Evolutionary conservation across 2,888 invertebrate genomes (phyloP).

Genomic region (Amiota mariae): DNA sequence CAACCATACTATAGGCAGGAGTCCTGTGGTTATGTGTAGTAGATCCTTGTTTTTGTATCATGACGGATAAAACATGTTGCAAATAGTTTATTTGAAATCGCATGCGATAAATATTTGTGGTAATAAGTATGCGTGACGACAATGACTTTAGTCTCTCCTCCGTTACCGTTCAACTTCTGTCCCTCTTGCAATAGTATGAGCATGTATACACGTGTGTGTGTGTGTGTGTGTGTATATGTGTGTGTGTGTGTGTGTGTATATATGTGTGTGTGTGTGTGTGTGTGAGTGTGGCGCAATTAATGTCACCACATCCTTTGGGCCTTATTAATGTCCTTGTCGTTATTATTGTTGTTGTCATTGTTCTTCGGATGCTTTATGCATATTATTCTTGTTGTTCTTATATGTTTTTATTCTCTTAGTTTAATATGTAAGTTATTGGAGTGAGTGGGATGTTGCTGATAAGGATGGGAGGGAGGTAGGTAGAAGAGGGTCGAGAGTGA

Average conservation of each 20-base stretch:
- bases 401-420: no score
- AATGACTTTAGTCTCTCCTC: no score
- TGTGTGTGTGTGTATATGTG: slow-evolving; percentile 38
- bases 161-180: no score
- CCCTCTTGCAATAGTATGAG: not conserved
- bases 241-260: slow-evolving; percentile 16
- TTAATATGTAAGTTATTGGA: no score
- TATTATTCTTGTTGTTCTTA: slow-evolving; percentile 29
- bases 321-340: slow-evolving; percentile 63
- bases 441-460: no score
- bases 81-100: slow-evolving; percentile 56
- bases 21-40: not conserved
- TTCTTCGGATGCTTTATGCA: slow-evolving; percentile 29
- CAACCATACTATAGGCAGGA: slow-evolving; percentile 14
- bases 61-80: slow-evolving; percentile 66
- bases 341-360: slow-evolving; percentile 37
- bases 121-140: slow-evolving; percentile 52
- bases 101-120: slow-evolving; percentile 67
- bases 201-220: no score
- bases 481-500: slow-evolving; percentile 20
- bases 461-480: slow-evolving; percentile 10
- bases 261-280: slow-evolving; percentile 36
- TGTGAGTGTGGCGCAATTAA: slow-evolving; percentile 56
- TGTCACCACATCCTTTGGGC: slow-evolving; percentile 67
- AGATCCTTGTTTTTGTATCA: slow-evolving; percentile 35